phyloP scores from a whole-genome alignment of 37 sponge, comb jelly and placozoan genomes.

The Tethya wilhelma region DNA sequence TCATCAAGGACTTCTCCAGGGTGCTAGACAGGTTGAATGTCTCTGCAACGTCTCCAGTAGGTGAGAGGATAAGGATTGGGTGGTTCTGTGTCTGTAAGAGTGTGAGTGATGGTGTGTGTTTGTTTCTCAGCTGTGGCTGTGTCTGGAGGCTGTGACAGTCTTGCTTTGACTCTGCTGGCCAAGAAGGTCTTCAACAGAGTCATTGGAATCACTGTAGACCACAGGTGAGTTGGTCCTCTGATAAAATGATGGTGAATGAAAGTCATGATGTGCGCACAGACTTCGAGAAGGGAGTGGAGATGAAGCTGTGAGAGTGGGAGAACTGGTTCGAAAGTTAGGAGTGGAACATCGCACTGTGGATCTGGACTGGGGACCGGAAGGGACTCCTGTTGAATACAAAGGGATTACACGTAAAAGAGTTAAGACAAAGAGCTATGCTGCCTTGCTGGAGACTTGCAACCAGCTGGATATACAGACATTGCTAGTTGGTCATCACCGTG shows the following conservation, averaged over 20 bases:
- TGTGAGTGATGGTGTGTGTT: not conserved
- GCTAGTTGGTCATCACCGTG: conserved; percentile 57
- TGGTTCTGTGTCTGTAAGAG: not conserved
- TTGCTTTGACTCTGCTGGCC: conserved; percentile 61
- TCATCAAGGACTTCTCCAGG: no score
- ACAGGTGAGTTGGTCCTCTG: conserved; percentile 45
- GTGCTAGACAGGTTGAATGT: not conserved
- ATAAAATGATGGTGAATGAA: not conserved
- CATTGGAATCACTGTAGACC: conserved; percentile 65
- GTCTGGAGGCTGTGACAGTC: conserved; percentile 84
- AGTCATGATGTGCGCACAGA: conserved; percentile 12
- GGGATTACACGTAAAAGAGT: conserved; percentile 13
- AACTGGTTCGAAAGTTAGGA: conserved; percentile 33
- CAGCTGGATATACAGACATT: conserved; percentile 3
- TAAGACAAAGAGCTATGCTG: conserved; percentile 23
- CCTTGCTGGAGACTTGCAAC: conserved; percentile 29
- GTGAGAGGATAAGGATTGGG: not conserved
- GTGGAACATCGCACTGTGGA: conserved; percentile 37
- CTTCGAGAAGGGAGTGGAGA: conserved; percentile 34
- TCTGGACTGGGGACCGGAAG: conserved; percentile 52
- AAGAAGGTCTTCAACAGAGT: conserved; percentile 50
- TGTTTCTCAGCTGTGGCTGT: conserved; percentile 56
- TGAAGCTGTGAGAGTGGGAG: conserved; percentile 44
- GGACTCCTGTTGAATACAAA: conserved; percentile 6
- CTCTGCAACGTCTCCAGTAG: conserved; percentile 3